These are phyloP conservation scores for Lithosia quadra DNA, from an alignment of 2,888 invertebrate species.

Conservation along the genomic window DNA sequence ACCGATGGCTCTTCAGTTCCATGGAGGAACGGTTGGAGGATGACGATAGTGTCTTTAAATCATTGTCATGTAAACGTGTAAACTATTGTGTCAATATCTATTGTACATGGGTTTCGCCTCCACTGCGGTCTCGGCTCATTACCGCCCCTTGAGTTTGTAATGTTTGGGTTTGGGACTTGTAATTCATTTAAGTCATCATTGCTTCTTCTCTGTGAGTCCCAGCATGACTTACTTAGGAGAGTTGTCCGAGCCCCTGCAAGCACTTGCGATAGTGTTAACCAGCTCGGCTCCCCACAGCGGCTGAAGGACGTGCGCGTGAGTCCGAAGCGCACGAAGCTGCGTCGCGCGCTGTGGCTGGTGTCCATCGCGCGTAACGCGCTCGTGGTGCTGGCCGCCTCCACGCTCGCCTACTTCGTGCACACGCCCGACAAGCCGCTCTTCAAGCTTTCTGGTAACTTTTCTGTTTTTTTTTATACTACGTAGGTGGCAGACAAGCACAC, in stretches of 20 bases:
- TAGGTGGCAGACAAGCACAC: too few relatives aligned
- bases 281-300: conserved; percentile 76
- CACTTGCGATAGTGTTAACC: background rate
- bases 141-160: background rate
- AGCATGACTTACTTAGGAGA: background rate
- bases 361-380: conserved; percentile 93
- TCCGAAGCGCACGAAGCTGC: conserved; percentile 63
- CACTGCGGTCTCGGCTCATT: background rate
- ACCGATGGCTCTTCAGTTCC: conserved; percentile 4
- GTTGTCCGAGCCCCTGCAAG: background rate
- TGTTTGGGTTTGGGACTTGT: background rate
- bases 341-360: conserved; percentile 89
- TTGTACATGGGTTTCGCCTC: background rate
- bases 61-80: background rate
- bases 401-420: conserved; percentile 86
- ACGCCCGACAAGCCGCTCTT: conserved; percentile 87
- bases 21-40: background rate
- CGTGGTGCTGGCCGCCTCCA: conserved; percentile 89
- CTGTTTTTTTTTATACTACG: background rate
- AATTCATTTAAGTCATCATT: background rate
- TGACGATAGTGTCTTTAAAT: background rate
- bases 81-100: background rate
- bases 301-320: conserved; percentile 86
- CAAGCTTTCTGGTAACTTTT: conserved; percentile 83
- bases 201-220: background rate